Evolutionary conservation across 2,888 invertebrate genomes (phyloP).

Genomic region (Microplitis manilae): DNA sequence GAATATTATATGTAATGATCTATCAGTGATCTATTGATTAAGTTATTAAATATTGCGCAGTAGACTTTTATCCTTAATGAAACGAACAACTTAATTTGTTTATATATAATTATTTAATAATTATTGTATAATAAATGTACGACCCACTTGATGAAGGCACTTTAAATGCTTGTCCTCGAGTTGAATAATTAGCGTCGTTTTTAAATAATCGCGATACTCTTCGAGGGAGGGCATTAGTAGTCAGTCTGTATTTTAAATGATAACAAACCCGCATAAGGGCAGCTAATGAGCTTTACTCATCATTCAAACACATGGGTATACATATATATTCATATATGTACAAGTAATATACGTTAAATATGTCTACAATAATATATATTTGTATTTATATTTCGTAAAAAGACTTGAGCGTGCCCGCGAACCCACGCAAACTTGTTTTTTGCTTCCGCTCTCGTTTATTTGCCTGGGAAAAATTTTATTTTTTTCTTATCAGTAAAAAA

Average conservation of each 20-base stretch:
- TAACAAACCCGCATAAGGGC: slow-evolving; percentile 39
- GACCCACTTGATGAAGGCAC: slow-evolving; percentile 26
- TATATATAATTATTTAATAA: too few relatives aligned
- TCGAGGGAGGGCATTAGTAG: slow-evolving; percentile 24
- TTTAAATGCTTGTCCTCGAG: slow-evolving; percentile 24
- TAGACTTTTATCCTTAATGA: too few relatives aligned
- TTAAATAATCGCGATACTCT: slow-evolving; percentile 31
- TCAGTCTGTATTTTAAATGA: slow-evolving; percentile 23
- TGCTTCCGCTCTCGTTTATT: slow-evolving; percentile 1
- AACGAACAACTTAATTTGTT: too few relatives aligned
- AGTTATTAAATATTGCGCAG: too few relatives aligned
- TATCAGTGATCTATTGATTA: too few relatives aligned
- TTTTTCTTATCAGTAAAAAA: slow-evolving; percentile 1
- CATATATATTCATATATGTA: neutral
- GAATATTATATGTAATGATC: too few relatives aligned
- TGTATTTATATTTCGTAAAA: neutral
- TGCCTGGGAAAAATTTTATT: neutral
- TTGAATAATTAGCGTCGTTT: slow-evolving; percentile 38
- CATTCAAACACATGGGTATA: neutral
- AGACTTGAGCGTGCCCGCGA: neutral
- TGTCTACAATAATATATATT: neutral
- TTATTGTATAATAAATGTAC: neutral
- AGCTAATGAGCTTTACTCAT: slow-evolving; percentile 21
- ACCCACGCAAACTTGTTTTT: neutral
- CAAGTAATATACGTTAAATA: neutral